phyloP scores from a whole-genome alignment of 2,113 vertebrate genomes.

The Harpagus bidentatus region DNA sequence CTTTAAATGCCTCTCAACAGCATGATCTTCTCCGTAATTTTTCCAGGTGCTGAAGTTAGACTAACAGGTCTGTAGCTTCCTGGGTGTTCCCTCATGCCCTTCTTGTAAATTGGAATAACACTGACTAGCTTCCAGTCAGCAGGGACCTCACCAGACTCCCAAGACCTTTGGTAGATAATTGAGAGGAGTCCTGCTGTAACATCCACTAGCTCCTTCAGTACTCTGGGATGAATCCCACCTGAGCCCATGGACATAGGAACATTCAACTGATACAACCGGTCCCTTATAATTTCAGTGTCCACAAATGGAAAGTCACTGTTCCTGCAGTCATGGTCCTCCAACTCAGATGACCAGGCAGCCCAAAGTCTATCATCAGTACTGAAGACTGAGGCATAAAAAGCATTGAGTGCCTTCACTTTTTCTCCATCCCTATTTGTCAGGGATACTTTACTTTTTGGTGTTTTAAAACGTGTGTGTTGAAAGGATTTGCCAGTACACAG shows the following conservation, averaged over 20 bases:
- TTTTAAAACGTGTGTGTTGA: not conserved
- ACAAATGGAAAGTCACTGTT: not conserved
- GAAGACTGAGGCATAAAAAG: not conserved
- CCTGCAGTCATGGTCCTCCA: not conserved
- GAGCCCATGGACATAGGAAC: not conserved
- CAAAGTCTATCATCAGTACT: not conserved
- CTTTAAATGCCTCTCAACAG: not conserved
- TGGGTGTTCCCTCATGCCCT: not conserved
- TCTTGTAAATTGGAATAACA: not conserved
- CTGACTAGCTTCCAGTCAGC: not conserved
- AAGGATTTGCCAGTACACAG: not conserved
- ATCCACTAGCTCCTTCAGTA: not conserved
- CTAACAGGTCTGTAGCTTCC: not conserved
- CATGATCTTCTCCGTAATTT: not conserved
- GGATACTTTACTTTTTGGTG: not conserved
- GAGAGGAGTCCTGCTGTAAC: not conserved
- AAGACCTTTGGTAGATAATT: not conserved
- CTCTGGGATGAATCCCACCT: not conserved
- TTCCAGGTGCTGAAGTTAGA: not conserved
- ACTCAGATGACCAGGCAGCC: not conserved
- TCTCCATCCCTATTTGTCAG: not conserved
- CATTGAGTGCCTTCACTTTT: not conserved
- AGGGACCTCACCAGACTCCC: not conserved
- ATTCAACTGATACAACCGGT: too few relatives aligned
- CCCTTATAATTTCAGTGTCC: not conserved